Evolutionary conservation across 2,888 invertebrate genomes (phyloP), one percentile per base, ranked within the genome.

Genomic region (Eumacrocentrus americanus): DNA sequence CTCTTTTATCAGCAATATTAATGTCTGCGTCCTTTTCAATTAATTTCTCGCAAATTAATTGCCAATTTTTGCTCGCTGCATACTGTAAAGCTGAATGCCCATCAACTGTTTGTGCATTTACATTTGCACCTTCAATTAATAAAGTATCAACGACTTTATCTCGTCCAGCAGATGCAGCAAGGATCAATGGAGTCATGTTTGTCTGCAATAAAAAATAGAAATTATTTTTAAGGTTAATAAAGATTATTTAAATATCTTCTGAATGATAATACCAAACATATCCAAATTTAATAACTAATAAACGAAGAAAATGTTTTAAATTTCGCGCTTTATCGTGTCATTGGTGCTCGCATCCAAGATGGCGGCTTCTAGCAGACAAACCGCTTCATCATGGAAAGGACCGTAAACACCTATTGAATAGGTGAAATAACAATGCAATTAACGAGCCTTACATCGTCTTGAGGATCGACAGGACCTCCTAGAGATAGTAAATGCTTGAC

Each of bases 1-100:
- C 87, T 61, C 89, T 81, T 50, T 85, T 82, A 79, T 92, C 92
- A 14, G 78, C 72, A 44, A 89, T 85, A 75, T 92, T 91, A 0
- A 89, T 81, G 77, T 91, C 84, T 0, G 90, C 92, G 48, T 86
- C 87, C 69, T 86, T 84, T 51, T 86, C 83, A 40, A 94, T 72
- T 51, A 94, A 77, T 57, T 87, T 76, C 65, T 86, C 84, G 48
- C 88, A 88, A 65, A 93, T 87, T 80, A 89, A 86, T 68, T 84
- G 81, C 84, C 90, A 89, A 60, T 91, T 90, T 82, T 94, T 94
- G 0, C 94, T 94, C 62, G 91, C 89, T 40, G 92, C 91, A 83
- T 94, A 94, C 74, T 93, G 93, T 52, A 95, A 80, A 6, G 93
- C 84, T 35, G 92, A 89, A 79, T 94, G 93, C 0, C 92, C 92